phyloP scores from a whole-genome alignment of 1,140 invertebrate genomes.

The Helicorthomorpha holstii region DNA sequence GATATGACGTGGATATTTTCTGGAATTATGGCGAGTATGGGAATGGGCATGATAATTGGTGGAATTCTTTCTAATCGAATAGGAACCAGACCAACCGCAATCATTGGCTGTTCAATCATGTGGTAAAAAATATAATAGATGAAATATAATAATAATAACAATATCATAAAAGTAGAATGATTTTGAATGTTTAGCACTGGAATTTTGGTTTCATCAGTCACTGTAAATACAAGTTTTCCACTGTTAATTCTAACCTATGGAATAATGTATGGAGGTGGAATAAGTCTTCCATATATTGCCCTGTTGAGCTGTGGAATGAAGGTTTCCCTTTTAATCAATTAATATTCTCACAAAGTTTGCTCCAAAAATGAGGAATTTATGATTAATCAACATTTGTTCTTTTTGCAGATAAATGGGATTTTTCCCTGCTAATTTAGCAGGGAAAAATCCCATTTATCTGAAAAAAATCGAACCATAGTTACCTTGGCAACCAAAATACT shows the following conservation, averaged over 20 bases:
- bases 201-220: constrained; percentile 23
- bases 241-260: constrained; percentile 21
- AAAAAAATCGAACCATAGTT: too few species aligned
- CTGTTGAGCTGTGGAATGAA: constrained; percentile 27
- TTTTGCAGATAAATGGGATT: background rate
- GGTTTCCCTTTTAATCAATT: constrained; percentile 14
- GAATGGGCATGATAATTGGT: constrained; percentile 23
- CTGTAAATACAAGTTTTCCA: constrained; percentile 16
- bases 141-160: too few species aligned
- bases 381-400: background rate
- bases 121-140: constrained; percentile 11
- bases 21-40: constrained; percentile 20
- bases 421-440: background rate
- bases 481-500: too few species aligned
- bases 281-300: constrained; percentile 25
- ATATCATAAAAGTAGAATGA: background rate
- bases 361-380: too few species aligned
- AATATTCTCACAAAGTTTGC: background rate
- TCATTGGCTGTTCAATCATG: constrained; percentile 18
- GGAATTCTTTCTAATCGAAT: constrained; percentile 20
- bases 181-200: constrained; percentile 17
- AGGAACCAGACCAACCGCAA: constrained; percentile 19
- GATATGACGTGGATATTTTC: constrained; percentile 26
- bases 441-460: background rate
- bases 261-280: constrained; percentile 24